These are phyloP conservation scores for Pachycephala philippinensis DNA, from an alignment of 2,113 vertebrate genomes.

Conservation along the genomic window DNA sequence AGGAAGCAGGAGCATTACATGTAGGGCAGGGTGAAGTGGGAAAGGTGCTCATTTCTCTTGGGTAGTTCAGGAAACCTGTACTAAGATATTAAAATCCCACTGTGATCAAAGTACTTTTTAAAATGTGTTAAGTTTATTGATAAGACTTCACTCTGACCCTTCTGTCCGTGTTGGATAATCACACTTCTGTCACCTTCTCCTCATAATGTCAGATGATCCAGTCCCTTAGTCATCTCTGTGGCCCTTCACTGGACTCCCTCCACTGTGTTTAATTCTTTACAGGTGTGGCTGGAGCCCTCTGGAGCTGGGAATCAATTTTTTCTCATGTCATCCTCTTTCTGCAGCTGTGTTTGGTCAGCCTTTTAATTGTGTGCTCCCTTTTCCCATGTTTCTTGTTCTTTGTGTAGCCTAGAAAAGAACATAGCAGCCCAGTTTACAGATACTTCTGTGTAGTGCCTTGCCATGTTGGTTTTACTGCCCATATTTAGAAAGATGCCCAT, in stretches of 20 bases:
- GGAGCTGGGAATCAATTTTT: background rate
- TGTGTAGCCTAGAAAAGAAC: background rate
- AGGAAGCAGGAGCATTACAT: background rate
- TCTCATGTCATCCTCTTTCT: background rate
- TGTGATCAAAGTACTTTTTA: background rate
- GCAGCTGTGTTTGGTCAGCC: background rate
- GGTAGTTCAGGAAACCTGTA: background rate
- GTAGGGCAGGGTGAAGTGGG: background rate
- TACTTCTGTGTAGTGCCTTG: fast-evolving
- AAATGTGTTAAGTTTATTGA: background rate
- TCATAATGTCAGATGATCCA: background rate
- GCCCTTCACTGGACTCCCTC: background rate
- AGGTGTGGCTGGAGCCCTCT: background rate
- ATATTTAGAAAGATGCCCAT: background rate
- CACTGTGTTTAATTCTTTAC: background rate
- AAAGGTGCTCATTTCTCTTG: background rate
- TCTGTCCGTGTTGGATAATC: background rate
- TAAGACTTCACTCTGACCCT: background rate
- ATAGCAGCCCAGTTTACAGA: background rate
- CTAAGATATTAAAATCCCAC: background rate
- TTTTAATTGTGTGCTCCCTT: background rate
- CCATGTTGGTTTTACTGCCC: background rate
- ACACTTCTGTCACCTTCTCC: background rate
- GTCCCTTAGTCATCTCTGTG: background rate
- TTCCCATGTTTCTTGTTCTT: background rate